Evolutionary conservation across 2,113 vertebrate genomes (phyloP).

Genomic region (Mobula hypostoma): DNA sequence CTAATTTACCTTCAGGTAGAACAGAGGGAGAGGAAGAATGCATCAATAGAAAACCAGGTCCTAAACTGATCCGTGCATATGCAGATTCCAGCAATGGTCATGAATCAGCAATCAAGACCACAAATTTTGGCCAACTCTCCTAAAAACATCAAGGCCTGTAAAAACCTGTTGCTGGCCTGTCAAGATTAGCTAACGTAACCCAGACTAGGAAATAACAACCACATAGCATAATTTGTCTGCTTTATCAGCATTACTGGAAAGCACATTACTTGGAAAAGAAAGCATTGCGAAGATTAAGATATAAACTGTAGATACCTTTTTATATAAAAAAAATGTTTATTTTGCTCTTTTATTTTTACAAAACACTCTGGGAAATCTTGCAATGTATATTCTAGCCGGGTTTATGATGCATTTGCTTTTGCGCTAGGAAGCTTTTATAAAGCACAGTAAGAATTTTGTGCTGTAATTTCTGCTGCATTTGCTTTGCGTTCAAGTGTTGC

Average conservation of each 20-base stretch:
- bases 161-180: background rate
- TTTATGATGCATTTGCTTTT: conserved; percentile 16
- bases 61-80: background rate
- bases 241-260: background rate
- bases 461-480: background rate
- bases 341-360: background rate
- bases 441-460: background rate
- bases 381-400: background rate
- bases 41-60: background rate
- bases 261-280: background rate
- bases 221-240: background rate
- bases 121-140: background rate
- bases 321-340: conserved; percentile 19
- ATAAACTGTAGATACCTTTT: background rate
- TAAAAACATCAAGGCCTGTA: background rate
- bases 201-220: background rate
- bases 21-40: background rate
- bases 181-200: background rate
- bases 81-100: background rate
- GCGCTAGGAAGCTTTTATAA: background rate
- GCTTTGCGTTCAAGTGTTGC: background rate
- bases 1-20: background rate
- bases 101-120: background rate
- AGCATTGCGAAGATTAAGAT: background rate
- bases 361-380: background rate